A percentile compares a stretch with the other conserved stretches of the same genome.
These are phyloP conservation scores for Urocolius indicus DNA, from an alignment of 2,113 vertebrate species.

Conservation along the genomic window DNA sequence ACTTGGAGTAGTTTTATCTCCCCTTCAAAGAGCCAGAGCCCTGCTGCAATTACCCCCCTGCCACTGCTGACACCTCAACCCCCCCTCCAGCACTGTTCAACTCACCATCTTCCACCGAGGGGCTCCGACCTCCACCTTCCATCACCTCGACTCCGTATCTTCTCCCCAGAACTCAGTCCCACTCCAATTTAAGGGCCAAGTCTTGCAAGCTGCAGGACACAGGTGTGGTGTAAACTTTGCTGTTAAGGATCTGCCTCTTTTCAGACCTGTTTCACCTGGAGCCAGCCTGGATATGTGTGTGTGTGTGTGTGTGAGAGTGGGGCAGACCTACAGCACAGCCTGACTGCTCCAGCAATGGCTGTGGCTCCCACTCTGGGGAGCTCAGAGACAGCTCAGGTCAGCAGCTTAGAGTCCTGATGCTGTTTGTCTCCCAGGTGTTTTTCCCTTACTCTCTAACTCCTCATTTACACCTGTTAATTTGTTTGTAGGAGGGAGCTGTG, in stretches of 20 bases:
- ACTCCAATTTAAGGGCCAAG: neutral
- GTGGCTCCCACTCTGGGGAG: neutral
- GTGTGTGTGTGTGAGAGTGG: neutral
- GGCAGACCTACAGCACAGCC: neutral
- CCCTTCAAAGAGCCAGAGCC: accelerated
- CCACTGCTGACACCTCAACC: no score
- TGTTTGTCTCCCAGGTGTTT: neutral
- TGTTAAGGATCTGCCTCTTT: neutral
- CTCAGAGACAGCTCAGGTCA: neutral
- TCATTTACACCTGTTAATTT: neutral
- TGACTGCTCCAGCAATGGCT: neutral
- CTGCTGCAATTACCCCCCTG: neutral
- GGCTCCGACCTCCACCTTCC: no score
- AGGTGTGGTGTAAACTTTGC: neutral
- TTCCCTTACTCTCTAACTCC: neutral
- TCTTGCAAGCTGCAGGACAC: neutral
- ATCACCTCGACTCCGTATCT: accelerated
- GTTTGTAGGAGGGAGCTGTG: neutral
- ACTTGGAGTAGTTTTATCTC: accelerated
- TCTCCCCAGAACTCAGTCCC: neutral
- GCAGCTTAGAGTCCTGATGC: neutral
- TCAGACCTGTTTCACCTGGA: neutral
- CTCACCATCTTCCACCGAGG: accelerated
- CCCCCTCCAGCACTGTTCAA: neutral
- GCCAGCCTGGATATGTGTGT: neutral